Evolutionary conservation across 2,888 invertebrate genomes (phyloP), one percentile per base, ranked within the genome.

Genomic region (Hypsopygia costalis): DNA sequence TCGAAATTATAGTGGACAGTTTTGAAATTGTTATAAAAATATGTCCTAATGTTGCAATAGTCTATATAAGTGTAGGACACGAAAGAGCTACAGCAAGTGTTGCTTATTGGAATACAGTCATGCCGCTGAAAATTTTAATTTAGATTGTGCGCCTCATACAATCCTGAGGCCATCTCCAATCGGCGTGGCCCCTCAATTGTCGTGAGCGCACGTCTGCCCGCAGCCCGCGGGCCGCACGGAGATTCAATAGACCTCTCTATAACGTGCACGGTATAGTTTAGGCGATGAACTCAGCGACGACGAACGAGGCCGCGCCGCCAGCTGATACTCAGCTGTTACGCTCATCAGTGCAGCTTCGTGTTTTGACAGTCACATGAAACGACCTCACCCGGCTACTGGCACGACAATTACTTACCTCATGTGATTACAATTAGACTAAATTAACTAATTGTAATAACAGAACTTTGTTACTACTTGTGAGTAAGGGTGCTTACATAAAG

Each of bases 321-420:
- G 71, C 77, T 76, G 76, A 75, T 59, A 49, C 63, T 76, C 78
- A 80, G 78, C 81, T 81, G 81, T 77, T 81, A 59, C 59, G 52
- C 63, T 77, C 81, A 77, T 83, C 75, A 77, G 51, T 53, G 47
- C 48, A 45, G 45, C 54, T 42, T 58, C 51, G 47, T 61, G 60
- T 67, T 71, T 55, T 61, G 65, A 69, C 62, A 67, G 58, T 52
- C 61, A 51, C 47, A 57, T 50, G 51, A 57, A 47, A 50, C 46
- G 43, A 43, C 49, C 46, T 45, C 51, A 46, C 43, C 47, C 46
- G 40, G 52, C 31, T 45, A 47, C 70, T 74, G 76, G 64, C 50
- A 62, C 53, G 46, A 55, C 55, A 55, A 76, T 74, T 57, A 75
- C 44, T 39, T 52, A 32, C 47, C 50, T 46, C 36, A 38, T 33